Conservation (phyloP, 2,888 invertebrate genomes). For the Nomada ferruginata region DNA sequence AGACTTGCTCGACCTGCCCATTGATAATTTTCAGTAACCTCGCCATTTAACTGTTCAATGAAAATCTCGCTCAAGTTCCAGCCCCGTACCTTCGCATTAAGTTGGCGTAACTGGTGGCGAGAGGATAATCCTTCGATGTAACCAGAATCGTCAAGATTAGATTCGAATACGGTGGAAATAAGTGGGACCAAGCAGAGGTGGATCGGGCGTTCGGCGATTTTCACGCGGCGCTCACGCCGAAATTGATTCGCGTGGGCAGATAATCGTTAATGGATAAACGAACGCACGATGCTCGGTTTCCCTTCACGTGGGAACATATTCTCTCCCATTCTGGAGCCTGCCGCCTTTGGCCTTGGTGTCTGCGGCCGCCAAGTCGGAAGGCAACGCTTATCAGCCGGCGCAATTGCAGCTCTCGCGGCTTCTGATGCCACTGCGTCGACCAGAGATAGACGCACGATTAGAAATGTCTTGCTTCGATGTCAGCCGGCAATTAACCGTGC, state of each 20-base stretch:
- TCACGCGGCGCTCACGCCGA: conserved; percentile 48
- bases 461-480: conserved; percentile 49
- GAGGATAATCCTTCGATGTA: conserved; percentile 17
- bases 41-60: background rate
- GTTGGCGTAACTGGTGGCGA: conserved; percentile 15
- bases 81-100: conserved; percentile 3
- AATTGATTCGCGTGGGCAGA: conserved; percentile 66
- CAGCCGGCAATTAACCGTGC: conserved; percentile 62
- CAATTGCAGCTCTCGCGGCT: conserved; percentile 49
- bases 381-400: conserved; percentile 64
- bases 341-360: conserved; percentile 68
- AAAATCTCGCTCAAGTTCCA: background rate
- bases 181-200: background rate
- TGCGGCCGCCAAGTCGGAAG: conserved; percentile 56
- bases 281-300: conserved; percentile 50
- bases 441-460: conserved; percentile 64
- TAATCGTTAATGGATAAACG: conserved; percentile 72
- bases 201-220: conserved; percentile 20
- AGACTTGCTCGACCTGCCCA: background rate
- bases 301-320: conserved; percentile 74
- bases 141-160: conserved; percentile 22
- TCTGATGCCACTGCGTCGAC: conserved; percentile 38
- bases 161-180: background rate
- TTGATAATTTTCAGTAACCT: background rate
- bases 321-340: conserved; percentile 59